Base-by-base conservation (phyloP, 2,888 invertebrate species). In the Drosophila longiperda region DNA sequence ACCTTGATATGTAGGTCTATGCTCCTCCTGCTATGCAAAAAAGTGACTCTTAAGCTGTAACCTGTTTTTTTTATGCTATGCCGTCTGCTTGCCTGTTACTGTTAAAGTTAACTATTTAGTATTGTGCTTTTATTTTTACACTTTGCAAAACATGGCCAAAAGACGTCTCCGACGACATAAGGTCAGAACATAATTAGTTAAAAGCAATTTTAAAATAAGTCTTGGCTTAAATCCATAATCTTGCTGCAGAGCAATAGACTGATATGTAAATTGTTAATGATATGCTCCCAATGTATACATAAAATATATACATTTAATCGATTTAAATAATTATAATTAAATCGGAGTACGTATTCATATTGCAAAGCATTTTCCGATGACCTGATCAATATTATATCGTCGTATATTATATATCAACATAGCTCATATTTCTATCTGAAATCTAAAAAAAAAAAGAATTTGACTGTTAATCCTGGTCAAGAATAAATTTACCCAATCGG, bases 51-150 rank as follows among this genome's bases (percentile, higher is more conserved):
- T 2, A 4, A 48, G 23, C 3, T 7, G 26, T 63, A 20, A 54
- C 34, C 65, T 59, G 54, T 33, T 53, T 52, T 53, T 52, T 17
- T 62, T 34, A 32, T 49, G 59, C 42, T 66, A 9, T 52, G 50
- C 65, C 66, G 60, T 54, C 75, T 61, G 77, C 66, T 72, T 77
- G 88, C 80, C 85, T 82, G 88, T 75, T 85, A 84, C 87, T 87
- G 87, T 87, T 83, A 87, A 87, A 87, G 85, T 85, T 77, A 87
- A 87, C 80, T 82, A 82, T 85, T 82, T 87, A 20, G 42, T 3
- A 42, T 3, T 42, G 6, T 20, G 6, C n/a, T 6, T 20, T 20
- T 20, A 6, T 42, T 20, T 38, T 17, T 8, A 17, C 1, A 36
- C 36, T 17, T 17, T 7, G 36, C 36, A 17, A 17, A 17, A 17